phyloP scores from a whole-genome alignment of 2,797 vertebrate genomes.

The Cuniculus paca region DNA sequence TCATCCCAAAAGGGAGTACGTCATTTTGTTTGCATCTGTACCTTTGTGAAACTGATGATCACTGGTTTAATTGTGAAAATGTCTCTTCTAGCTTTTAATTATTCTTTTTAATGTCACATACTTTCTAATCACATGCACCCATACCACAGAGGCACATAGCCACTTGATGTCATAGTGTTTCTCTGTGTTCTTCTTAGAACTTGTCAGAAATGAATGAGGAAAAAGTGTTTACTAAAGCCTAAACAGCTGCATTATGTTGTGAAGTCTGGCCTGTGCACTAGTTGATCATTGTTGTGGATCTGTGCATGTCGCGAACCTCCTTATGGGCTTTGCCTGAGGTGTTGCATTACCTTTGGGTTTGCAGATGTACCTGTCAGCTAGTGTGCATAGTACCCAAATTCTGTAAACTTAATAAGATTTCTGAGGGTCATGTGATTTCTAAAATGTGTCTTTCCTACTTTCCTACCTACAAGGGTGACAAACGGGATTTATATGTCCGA shows the following conservation, averaged over 20 bases:
- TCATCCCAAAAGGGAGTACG: slow-evolving; percentile 4
- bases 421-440: slow-evolving; percentile 57
- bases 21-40: slow-evolving; percentile 65
- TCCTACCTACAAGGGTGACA: slow-evolving; percentile 57
- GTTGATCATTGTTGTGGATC: slow-evolving; percentile 65
- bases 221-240: slow-evolving; percentile 50
- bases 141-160: slow-evolving; percentile 34
- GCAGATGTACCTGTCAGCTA: slow-evolving; percentile 49
- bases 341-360: slow-evolving; percentile 65
- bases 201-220: slow-evolving; percentile 68
- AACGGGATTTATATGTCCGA: slow-evolving; percentile 56
- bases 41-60: slow-evolving; percentile 67
- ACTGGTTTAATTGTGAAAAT: slow-evolving; percentile 72
- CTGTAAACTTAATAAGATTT: slow-evolving; percentile 52
- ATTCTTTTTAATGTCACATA: slow-evolving; percentile 48
- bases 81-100: slow-evolving; percentile 59
- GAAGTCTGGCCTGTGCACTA: slow-evolving; percentile 46
- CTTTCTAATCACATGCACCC: slow-evolving; percentile 41
- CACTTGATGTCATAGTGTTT: slow-evolving; percentile 46
- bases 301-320: slow-evolving; percentile 29
- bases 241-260: slow-evolving; percentile 40
- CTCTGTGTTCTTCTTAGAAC: slow-evolving; percentile 59
- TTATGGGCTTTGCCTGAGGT: slow-evolving; percentile 56
- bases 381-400: slow-evolving; percentile 53
- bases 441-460: slow-evolving; percentile 56